Base-by-base conservation (phyloP, 2,797 vertebrate genomes). In the Acanthurus tractus region DNA sequence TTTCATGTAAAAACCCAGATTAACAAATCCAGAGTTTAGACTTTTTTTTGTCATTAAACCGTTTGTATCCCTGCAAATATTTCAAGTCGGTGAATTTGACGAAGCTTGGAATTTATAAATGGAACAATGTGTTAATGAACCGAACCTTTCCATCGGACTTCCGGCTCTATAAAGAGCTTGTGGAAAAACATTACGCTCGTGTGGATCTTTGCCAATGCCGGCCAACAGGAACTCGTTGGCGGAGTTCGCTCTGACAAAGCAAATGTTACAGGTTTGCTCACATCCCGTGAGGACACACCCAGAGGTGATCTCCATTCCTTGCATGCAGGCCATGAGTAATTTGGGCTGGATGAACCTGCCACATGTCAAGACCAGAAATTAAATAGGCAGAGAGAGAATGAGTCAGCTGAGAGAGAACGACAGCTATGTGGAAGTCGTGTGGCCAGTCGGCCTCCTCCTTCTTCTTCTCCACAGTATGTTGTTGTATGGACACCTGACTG, bases 341-440 rank as follows among this genome's bases (percentile, higher is more conserved):
- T 14, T 36, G 12, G 59, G 20, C 57, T 34, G 45, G 49, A 25
- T 5, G 22, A 74, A 53, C n/a, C 15, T 1, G 38, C 2, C 45
- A 55, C 69, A 74, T 46, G 63, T 61, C 13, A n/a, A 18, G 20
- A 67, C 1, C 12, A 17, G 22, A 52, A 17, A 23, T 38, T 7
- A 52, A 62, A 0, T 2, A 20, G 54, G 57, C 50, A 3, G 23
- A 17, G 18, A 63, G 54, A 70, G 70, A 79, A 76, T 3, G 38
- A 40, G 38, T 2, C 9, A 46, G 61, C 50, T 3, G 23, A 14
- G n/a, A 67, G 54, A 72, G 72, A 79, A 76, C 48, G 72, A 12
- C 62, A 84, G 74, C 80, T 73, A 0, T 61, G 74, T 54, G 34
- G 29, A 1, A 59, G 72, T 8, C 1, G 22, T 11, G 25, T 4